Percentiles rank a stretch among this genome's conserved stretches.
phyloP scores from a whole-genome alignment of 2,888 invertebrate species.

The Phengaris arion region DNA sequence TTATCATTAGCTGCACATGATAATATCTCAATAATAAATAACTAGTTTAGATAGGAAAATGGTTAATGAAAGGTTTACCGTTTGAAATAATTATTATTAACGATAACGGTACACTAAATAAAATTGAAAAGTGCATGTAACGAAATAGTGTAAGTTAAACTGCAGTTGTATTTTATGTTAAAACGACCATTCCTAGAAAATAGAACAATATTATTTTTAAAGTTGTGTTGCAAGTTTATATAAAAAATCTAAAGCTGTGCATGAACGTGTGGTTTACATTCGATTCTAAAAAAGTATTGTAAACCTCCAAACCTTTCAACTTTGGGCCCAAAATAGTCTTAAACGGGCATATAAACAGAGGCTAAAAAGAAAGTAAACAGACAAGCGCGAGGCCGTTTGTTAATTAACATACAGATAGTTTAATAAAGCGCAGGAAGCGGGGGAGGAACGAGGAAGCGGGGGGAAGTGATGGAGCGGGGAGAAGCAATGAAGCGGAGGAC shows the following conservation, averaged over 20 bases:
- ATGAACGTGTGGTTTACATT: neutral
- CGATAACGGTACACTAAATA: too few relatives aligned
- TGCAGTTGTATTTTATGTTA: too few relatives aligned
- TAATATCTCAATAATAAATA: too few relatives aligned
- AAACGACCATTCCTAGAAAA: too few relatives aligned
- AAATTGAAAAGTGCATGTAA: too few relatives aligned
- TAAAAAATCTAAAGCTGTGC: neutral
- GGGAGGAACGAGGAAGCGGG: slow-evolving; percentile 60
- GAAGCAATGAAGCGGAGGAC: slow-evolving; percentile 46
- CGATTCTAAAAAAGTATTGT: neutral
- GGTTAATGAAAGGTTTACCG: too few relatives aligned
- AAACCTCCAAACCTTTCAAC: slow-evolving; percentile 33
- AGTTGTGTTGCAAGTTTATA: too few relatives aligned
- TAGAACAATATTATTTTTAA: too few relatives aligned
- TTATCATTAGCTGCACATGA: too few relatives aligned
- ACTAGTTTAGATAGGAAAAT: too few relatives aligned
- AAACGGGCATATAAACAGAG: slow-evolving; percentile 55
- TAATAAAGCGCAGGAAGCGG: slow-evolving; percentile 78
- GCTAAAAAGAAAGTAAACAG: slow-evolving; percentile 73
- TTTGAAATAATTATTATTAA: too few relatives aligned
- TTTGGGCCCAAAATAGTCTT: slow-evolving; percentile 48
- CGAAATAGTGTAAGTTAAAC: too few relatives aligned
- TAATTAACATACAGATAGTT: slow-evolving; percentile 79
- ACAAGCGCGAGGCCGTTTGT: slow-evolving; percentile 66
- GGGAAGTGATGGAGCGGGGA: slow-evolving; percentile 77